These are phyloP conservation scores for Chaenocephalus aceratus DNA, from an alignment of 2,113 vertebrate species.

Conservation along the genomic window DNA sequence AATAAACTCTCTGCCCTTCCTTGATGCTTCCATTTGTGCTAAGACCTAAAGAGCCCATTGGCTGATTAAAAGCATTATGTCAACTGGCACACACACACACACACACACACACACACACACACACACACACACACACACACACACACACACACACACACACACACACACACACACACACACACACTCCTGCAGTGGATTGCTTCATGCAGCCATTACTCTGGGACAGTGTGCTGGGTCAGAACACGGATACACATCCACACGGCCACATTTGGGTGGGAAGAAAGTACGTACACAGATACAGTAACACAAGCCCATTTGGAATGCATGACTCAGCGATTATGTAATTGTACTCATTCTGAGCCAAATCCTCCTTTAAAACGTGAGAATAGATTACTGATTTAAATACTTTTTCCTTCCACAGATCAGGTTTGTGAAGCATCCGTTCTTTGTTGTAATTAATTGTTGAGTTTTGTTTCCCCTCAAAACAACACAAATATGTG, in stretches of 20 bases:
- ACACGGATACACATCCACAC: conserved; percentile 25
- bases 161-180: too few species aligned
- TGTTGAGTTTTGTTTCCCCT: not conserved
- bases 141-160: too few species aligned
- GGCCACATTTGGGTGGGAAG: conserved; percentile 15
- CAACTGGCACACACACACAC: conserved; percentile 35
- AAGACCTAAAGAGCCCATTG: conserved; percentile 62
- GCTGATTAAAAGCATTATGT: conserved; percentile 73
- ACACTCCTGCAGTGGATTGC: conserved; percentile 33
- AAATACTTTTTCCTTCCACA: not conserved
- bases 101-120: too few species aligned
- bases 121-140: too few species aligned
- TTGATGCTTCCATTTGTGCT: conserved; percentile 58
- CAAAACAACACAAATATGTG: conserved; percentile 33
- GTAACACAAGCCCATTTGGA: conserved; percentile 48
- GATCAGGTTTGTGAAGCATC: conserved; percentile 7
- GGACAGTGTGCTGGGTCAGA: conserved; percentile 46
- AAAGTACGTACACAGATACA: conserved; percentile 16
- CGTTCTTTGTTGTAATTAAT: too few species aligned
- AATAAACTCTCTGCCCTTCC: conserved; percentile 54
- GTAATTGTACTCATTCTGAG: conserved; percentile 38
- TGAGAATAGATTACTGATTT: too few species aligned
- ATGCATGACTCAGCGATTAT: conserved; percentile 67
- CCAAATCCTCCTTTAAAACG: conserved; percentile 32
- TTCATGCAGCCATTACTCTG: conserved; percentile 45